These are phyloP conservation scores for Pelosia muscerda DNA, from an alignment of 2,888 invertebrate genomes.

Conservation along the genomic window DNA sequence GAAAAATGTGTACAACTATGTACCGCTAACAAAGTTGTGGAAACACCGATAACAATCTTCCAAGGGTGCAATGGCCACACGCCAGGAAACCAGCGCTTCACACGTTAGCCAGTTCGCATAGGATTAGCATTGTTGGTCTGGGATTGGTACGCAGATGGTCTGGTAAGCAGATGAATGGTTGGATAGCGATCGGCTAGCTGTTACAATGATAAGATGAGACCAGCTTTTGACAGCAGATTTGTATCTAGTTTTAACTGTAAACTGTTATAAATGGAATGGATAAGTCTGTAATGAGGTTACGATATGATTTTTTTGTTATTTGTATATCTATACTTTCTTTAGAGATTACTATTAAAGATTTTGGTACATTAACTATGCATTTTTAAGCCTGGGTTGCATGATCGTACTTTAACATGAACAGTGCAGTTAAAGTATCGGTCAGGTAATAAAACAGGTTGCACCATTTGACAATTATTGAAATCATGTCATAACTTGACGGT, in stretches of 20 bases:
- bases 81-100: constrained; percentile 19
- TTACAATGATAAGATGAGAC: not conserved
- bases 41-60: constrained; percentile 5
- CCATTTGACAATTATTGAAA: no score
- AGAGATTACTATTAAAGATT: no score
- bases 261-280: not conserved
- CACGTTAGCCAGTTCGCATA: constrained; percentile 18
- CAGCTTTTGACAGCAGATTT: constrained; percentile 8
- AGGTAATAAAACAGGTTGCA: no score
- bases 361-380: no score
- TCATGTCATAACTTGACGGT: no score
- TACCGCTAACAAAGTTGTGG: not conserved
- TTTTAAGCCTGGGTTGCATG: no score
- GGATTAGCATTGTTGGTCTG: constrained; percentile 22
- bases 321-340: no score
- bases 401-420: no score
- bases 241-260: constrained; percentile 7
- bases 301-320: not conserved
- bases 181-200: constrained; percentile 11
- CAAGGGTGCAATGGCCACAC: constrained; percentile 21
- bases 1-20: no score
- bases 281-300: not conserved
- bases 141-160: no score
- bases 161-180: constrained; percentile 7
- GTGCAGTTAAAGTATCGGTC: no score